Evolutionary conservation across 2,888 invertebrate species (phyloP).

Genomic region (Mechanitis mazaeus): DNA sequence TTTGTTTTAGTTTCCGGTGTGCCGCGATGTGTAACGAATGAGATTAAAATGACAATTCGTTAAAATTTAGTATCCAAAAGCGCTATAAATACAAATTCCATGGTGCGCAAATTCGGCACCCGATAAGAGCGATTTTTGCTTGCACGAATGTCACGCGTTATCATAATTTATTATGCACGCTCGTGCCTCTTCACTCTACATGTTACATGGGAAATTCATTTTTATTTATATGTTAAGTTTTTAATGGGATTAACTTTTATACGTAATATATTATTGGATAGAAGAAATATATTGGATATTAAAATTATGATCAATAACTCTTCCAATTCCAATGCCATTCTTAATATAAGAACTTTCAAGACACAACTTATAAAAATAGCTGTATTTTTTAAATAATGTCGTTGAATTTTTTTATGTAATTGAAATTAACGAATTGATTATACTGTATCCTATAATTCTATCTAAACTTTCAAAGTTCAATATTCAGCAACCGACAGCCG

Average conservation of each 20-base stretch:
- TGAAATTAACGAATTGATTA: no score
- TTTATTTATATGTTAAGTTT: conserved; percentile 25
- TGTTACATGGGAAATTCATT: conserved; percentile 24
- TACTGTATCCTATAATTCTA: no score
- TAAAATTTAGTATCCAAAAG: conserved; percentile 32
- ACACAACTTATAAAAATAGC: no score
- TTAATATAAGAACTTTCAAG: no score
- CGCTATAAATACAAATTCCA: conserved; percentile 33
- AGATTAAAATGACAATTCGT: conserved; percentile 35
- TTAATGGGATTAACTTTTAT: conserved; percentile 15
- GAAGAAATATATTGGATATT: no score
- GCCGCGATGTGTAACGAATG: conserved; percentile 27
- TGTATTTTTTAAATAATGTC: no score
- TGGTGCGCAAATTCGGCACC: conserved; percentile 39
- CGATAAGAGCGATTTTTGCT: conserved; percentile 49
- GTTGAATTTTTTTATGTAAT: no score
- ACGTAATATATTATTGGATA: background rate
- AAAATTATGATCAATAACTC: no score
- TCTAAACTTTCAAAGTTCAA: no score
- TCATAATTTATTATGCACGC: conserved; percentile 48
- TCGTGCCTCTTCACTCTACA: conserved; percentile 36
- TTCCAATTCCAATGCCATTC: no score
- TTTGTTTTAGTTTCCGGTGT: conserved; percentile 27
- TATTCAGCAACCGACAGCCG: no score
- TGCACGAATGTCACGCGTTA: conserved; percentile 41